These are phyloP conservation scores for Furcula furcula DNA, from an alignment of 2,888 invertebrate genomes.

Conservation along the genomic window DNA sequence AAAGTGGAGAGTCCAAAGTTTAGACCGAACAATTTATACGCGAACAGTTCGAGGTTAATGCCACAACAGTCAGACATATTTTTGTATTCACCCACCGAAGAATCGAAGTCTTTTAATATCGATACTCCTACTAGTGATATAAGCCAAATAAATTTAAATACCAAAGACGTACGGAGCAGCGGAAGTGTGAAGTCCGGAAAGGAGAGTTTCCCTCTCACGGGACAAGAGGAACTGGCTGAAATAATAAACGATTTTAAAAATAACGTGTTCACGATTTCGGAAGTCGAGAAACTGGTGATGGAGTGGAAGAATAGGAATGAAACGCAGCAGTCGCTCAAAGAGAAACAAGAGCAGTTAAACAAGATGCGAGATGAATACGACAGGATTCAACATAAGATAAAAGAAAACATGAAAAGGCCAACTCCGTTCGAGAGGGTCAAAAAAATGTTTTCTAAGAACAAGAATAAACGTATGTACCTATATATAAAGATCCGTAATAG, in stretches of 20 bases:
- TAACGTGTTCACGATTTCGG: slow-evolving; percentile 91
- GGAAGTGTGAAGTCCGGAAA: slow-evolving; percentile 70
- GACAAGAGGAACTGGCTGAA: slow-evolving; percentile 91
- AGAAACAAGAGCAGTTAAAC: slow-evolving; percentile 91
- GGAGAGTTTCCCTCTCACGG: slow-evolving; percentile 64
- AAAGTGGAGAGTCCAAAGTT: slow-evolving; percentile 79
- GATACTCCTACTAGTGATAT: slow-evolving; percentile 78
- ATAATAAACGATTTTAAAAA: slow-evolving; percentile 95
- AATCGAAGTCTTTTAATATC: slow-evolving; percentile 68
- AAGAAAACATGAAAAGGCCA: slow-evolving; percentile 87
- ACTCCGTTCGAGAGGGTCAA: slow-evolving; percentile 91
- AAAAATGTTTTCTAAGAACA: slow-evolving; percentile 87
- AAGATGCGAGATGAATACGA: slow-evolving; percentile 92
- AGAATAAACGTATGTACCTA: slow-evolving; percentile 65
- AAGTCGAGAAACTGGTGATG: slow-evolving; percentile 92
- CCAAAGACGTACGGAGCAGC: slow-evolving; percentile 64
- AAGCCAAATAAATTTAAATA: slow-evolving; percentile 70
- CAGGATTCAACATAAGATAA: slow-evolving; percentile 89
- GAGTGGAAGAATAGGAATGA: slow-evolving; percentile 94
- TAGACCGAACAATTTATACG: slow-evolving; percentile 72
- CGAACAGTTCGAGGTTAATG: slow-evolving; percentile 68
- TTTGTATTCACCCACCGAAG: slow-evolving; percentile 76
- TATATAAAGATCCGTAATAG: not conserved
- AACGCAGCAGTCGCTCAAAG: slow-evolving; percentile 91
- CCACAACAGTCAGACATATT: slow-evolving; percentile 71